Evolutionary conservation across 2,113 vertebrate species (phyloP), one percentile per base, ranked within the genome.

Genomic region (Candoia aspera): DNA sequence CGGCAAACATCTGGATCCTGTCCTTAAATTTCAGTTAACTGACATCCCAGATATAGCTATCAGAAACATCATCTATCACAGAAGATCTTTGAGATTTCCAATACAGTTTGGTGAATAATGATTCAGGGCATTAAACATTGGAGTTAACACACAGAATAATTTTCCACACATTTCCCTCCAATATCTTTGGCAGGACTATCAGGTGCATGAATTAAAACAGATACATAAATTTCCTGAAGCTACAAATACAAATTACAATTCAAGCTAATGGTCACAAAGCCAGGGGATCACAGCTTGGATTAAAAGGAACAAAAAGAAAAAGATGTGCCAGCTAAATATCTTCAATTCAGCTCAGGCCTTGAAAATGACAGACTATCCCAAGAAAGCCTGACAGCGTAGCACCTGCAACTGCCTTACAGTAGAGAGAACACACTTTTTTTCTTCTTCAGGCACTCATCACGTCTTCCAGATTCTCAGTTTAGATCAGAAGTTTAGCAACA

Each of bases 301-400:
- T 11, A 53, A 92, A 84, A 93, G 85, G 6, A n/a, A 87, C 91
- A 46, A 29, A 83, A 93, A 86, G 8, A 29, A 88, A 92, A 49
- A 84, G 5, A 24, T 59, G 21, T 33, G 55, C 90, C 91, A 94
- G 54, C 86, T 94, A 90, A 87, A n/a, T 0, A 64, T 24, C 88
- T 84, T 79, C 15, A 84, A 24, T 37, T 91, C 90, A 94, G 83
- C 62, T 93, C 84, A 86, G 53, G 62, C 57, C 46, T 53, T 46
- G 86, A 89, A 49, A 94, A 91, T 86, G 26, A 89, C 19, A 60
- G 17, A 84, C n/a, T 62, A 62, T 17, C 33, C 57, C 46, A 86
- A n/a, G 13, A 54, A 33, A 8, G 46, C 46, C 13, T 4, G 59
- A 46, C 53, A 83, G 29, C 42, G 8, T 26, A 60, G n/a, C 58